Conservation (phyloP, 2,888 invertebrate species). For the Eristalis tenax region DNA sequence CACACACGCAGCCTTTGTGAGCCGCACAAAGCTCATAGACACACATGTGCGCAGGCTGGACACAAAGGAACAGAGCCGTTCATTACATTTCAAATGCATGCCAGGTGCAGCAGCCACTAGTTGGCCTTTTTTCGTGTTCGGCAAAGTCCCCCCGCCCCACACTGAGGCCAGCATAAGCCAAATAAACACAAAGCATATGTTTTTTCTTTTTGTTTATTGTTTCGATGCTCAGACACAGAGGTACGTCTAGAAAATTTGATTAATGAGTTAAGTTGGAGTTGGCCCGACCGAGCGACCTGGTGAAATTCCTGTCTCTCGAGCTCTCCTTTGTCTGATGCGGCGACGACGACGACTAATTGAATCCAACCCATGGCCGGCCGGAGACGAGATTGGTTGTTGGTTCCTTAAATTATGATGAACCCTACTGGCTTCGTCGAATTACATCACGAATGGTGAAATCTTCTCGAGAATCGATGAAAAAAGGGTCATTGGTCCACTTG, state of each 20-base stretch:
- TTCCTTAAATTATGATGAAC: conserved; percentile 36
- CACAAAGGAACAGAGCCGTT: conserved; percentile 65
- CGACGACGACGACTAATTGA: conserved; percentile 17
- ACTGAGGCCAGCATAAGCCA: not conserved
- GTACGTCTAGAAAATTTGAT: conserved; percentile 51
- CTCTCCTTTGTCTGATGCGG: conserved; percentile 20
- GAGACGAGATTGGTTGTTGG: not conserved
- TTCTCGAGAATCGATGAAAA: conserved; percentile 13
- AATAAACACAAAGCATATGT: conserved; percentile 8
- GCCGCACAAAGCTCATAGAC: conserved; percentile 13
- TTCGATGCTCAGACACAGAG: conserved; percentile 50
- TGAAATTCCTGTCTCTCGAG: conserved; percentile 24
- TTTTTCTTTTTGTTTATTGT: not conserved
- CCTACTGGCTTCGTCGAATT: conserved; percentile 30
- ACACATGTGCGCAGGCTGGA: conserved; percentile 34
- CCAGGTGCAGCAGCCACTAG: conserved; percentile 53
- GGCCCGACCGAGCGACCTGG: not conserved
- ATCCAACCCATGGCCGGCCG: conserved; percentile 1
- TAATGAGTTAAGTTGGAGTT: conserved; percentile 43
- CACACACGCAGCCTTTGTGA: conserved; percentile 33
- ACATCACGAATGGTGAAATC: conserved; percentile 51
- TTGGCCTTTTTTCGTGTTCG: not conserved
- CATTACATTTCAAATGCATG: conserved; percentile 59
- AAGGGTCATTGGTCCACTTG: conserved; percentile 58
- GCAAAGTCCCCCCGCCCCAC: not conserved